Base-by-base conservation (phyloP, 2,113 vertebrate species). In the Microcebus lehilahytsara region DNA sequence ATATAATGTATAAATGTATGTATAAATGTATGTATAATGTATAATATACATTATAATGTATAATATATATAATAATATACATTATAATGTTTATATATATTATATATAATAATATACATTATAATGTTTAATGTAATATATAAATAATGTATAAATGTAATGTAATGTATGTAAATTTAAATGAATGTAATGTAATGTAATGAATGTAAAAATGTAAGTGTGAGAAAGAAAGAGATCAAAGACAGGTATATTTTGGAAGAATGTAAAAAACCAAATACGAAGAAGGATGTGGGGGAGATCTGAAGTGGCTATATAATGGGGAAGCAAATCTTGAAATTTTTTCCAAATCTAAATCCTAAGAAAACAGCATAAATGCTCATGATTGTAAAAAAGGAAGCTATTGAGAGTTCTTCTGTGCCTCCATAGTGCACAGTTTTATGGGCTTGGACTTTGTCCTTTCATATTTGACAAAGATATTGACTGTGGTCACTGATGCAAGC, bases 401-500 rank as follows among this genome's bases (percentile, higher is more conserved):
- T 17, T 13, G 2, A 17, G 64, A 72, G 37, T 69, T 53, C 17
- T 12, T 51, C 32, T 27, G 32, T 19, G 6, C 9, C 49, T 67
- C 23, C 5, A 16, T 5, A 56, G 17, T 69, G 2, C 8, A 85
- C 9, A 56, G 67, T 72, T 96, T 88, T 94, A 91, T 66, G 72
- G 42, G 2, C 20, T 80, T 93, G 49, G 88, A 94, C 96, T 94
- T 93, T 62, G 37, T 87, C 72, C n/a, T 32, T 85, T 91, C 16
- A 4, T 96, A 58, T 91, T 94, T 97, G 93, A 85, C 85, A 92
- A 78, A 78, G 46, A 75, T 78, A 62, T 62, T 69, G 78, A 83
- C 49, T 17, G 1, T 22, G 66, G 78, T 25, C 72, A 9, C 22
- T 53, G 37, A 62, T 74, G 19, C 40, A 67, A 85, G 46, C 71